These are phyloP conservation scores for Tuberolachnus salignus DNA, from an alignment of 2,888 invertebrate genomes.

Conservation along the genomic window DNA sequence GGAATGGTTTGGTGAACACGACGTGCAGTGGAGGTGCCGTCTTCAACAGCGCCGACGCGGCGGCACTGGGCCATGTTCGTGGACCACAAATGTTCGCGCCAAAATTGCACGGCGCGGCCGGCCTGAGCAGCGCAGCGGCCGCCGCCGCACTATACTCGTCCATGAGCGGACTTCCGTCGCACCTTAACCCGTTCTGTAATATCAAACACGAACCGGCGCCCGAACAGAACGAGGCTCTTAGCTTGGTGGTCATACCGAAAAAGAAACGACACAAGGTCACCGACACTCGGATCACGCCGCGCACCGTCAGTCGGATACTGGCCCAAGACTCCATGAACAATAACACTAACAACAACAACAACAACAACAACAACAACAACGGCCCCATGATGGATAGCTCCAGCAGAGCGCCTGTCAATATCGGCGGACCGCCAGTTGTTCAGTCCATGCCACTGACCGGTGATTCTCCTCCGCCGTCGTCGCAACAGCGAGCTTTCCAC, in stretches of 20 bases:
- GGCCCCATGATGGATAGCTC: slow-evolving; percentile 66
- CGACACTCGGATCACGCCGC: slow-evolving; percentile 88
- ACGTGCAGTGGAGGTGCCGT: neutral
- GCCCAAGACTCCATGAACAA: slow-evolving; percentile 78
- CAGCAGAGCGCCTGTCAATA: slow-evolving; percentile 57
- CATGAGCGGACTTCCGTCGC: slow-evolving; percentile 64
- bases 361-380: slow-evolving; percentile 67
- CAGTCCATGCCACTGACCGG: slow-evolving; percentile 65
- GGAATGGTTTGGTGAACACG: slow-evolving; percentile 43
- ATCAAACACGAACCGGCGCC: slow-evolving; percentile 66
- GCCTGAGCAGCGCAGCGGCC: slow-evolving; percentile 66
- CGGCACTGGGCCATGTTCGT: slow-evolving; percentile 13
- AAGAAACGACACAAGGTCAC: slow-evolving; percentile 97
- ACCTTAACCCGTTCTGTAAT: slow-evolving; percentile 66
- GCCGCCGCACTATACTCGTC: slow-evolving; percentile 65
- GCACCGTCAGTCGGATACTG: slow-evolving; percentile 85
- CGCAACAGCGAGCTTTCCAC: slow-evolving; percentile 81
- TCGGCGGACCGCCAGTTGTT: slow-evolving; percentile 64
- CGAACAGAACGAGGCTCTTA: slow-evolving; percentile 92
- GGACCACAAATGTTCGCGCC: slow-evolving; percentile 72
- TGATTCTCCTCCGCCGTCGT: slow-evolving; percentile 83
- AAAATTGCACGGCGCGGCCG: slow-evolving; percentile 70
- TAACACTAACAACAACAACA: slow-evolving; percentile 67
- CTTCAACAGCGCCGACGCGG: slow-evolving; percentile 43
- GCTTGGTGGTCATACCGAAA: slow-evolving; percentile 92